A percentile compares a stretch with the other conserved stretches of the same genome.
Conservation (phyloP, 1,140 invertebrate species). For the Aphelenchoides besseyi region DNA sequence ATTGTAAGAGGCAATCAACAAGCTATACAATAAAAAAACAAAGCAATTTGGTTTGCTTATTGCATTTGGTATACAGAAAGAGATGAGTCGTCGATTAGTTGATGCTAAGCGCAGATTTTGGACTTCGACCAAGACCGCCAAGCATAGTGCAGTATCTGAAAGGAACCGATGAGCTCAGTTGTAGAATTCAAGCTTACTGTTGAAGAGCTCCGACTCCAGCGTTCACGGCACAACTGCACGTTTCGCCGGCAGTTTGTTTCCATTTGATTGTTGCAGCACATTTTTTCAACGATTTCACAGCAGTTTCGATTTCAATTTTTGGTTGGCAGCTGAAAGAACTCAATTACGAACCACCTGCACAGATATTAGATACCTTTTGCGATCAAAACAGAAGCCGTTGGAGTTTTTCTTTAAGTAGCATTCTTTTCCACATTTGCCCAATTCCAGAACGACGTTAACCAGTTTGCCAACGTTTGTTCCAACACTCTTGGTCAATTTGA, state of each 20-base stretch:
- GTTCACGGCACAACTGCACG: slow-evolving; percentile 26
- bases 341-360: neutral
- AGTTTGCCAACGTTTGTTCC: slow-evolving; percentile 15
- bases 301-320: slow-evolving; percentile 23
- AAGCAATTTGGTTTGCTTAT: neutral
- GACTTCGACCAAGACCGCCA: neutral
- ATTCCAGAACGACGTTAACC: slow-evolving; percentile 28
- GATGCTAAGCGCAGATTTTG: too few species aligned
- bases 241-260: slow-evolving; percentile 31
- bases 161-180: too few species aligned
- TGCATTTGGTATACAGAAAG: neutral
- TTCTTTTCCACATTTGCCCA: slow-evolving; percentile 34
- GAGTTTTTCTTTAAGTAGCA: slow-evolving; percentile 35
- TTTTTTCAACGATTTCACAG: slow-evolving; percentile 24
- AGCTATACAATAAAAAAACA: neutral
- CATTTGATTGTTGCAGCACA: slow-evolving; percentile 21
- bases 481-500: slow-evolving; percentile 9
- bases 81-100: too few species aligned
- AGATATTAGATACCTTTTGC: slow-evolving; percentile 17
- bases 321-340: slow-evolving; percentile 26
- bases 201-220: slow-evolving; percentile 13
- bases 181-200: too few species aligned
- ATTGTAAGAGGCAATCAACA: too few species aligned
- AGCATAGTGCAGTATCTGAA: slow-evolving; percentile 11
- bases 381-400: slow-evolving; percentile 36